phyloP scores from a whole-genome alignment of 1,140 invertebrate genomes.

The Archivesica marissinica region DNA sequence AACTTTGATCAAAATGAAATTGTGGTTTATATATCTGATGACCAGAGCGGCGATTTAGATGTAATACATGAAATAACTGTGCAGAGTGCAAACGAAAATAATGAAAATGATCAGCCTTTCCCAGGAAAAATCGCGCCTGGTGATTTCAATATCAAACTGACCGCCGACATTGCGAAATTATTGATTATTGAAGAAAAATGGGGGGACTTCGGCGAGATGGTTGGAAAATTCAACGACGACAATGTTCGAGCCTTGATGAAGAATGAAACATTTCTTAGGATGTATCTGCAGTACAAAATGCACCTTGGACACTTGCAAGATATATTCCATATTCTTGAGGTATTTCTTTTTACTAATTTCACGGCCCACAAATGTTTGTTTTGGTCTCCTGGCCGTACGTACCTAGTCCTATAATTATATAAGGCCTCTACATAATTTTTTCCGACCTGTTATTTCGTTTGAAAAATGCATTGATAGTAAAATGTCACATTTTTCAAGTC shows the following conservation, averaged over 20 bases:
- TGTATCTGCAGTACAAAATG: slow-evolving; percentile 14
- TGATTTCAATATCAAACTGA: neutral
- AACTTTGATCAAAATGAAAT: neutral
- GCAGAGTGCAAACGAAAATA: too few relatives aligned
- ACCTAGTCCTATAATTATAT: neutral
- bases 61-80: neutral
- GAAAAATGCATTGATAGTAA: neutral
- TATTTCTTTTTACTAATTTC: neutral
- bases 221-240: neutral
- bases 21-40: neutral
- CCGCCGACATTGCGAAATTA: neutral
- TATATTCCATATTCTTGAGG: slow-evolving; percentile 19
- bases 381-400: neutral
- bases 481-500: too few relatives aligned
- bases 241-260: neutral
- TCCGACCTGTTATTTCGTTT: neutral
- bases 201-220: neutral
- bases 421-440: too few relatives aligned
- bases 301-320: neutral
- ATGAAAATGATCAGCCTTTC: neutral
- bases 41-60: neutral
- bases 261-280: neutral
- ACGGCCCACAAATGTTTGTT: neutral
- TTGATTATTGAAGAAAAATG: neutral
- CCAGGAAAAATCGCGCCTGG: too few relatives aligned